Evolutionary conservation across 2,888 invertebrate species (phyloP).

Genomic region (Caenorhabditis sp.): DNA sequence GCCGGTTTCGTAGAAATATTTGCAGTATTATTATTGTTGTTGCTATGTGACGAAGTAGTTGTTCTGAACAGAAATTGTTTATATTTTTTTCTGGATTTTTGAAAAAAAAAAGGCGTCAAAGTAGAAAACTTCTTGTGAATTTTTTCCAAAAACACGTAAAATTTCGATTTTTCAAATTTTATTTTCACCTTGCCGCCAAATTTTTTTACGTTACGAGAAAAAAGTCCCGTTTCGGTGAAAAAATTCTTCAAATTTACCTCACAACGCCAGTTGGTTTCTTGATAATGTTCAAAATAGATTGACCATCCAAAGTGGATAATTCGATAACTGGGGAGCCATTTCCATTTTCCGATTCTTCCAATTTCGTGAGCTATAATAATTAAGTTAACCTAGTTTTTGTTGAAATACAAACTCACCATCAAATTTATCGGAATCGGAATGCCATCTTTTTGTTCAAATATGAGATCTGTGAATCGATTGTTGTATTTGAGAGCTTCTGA

Average conservation of each 20-base stretch:
- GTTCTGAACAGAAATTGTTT: no score
- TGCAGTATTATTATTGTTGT: not conserved
- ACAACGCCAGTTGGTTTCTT: slow-evolving; percentile 31
- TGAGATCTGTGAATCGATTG: slow-evolving; percentile 24
- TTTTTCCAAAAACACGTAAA: no score
- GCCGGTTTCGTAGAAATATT: not conserved
- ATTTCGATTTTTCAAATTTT: no score
- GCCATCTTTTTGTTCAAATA: slow-evolving; percentile 25
- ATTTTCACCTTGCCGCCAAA: no score
- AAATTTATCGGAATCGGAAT: slow-evolving; percentile 17
- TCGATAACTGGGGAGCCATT: slow-evolving; percentile 17
- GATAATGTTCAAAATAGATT: slow-evolving; percentile 21
- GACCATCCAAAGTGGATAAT: slow-evolving; percentile 14
- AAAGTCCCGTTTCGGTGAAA: no score
- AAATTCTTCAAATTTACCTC: slow-evolving; percentile 10
- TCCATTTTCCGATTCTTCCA: slow-evolving; percentile 10
- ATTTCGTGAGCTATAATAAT: slow-evolving; percentile 21
- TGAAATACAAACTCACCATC: slow-evolving; percentile 6
- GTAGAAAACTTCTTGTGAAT: no score
- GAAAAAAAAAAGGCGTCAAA: no score
- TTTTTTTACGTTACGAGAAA: no score
- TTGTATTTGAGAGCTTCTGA: slow-evolving; percentile 16
- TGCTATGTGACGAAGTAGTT: not conserved
- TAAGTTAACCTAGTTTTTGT: not conserved
- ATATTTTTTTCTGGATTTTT: not conserved